Evolutionary conservation across 2,888 invertebrate species (phyloP).

Genomic region (Cosmopolites sordidus): DNA sequence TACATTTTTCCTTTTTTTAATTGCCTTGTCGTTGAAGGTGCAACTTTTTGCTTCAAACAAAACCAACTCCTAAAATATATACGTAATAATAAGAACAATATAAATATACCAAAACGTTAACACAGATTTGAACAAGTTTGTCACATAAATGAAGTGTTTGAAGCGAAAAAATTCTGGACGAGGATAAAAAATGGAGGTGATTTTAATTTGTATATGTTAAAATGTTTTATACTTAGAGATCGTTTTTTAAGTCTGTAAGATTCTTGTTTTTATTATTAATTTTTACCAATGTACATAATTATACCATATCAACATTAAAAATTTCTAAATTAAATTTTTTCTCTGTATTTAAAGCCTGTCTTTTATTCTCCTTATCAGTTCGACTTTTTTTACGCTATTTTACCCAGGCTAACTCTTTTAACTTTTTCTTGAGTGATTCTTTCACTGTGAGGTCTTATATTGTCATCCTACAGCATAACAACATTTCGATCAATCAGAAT

Average conservation of each 20-base stretch:
- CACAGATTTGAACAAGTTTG: no score
- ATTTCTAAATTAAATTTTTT: constrained; percentile 69
- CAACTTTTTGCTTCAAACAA: neutral
- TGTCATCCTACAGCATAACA: no score
- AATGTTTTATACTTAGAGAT: constrained; percentile 22
- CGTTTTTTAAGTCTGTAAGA: constrained; percentile 49
- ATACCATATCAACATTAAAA: constrained; percentile 73
- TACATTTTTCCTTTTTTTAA: constrained; percentile 25
- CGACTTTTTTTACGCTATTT: no score
- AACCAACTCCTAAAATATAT: no score
- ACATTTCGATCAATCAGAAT: no score
- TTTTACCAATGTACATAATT: constrained; percentile 55
- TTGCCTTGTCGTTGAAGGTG: neutral
- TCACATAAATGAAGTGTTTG: no score
- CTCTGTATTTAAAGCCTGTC: constrained; percentile 50
- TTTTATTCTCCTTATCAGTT: no score
- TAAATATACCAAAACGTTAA: no score
- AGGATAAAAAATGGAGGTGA: neutral
- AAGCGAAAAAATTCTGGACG: neutral
- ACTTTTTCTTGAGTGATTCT: no score
- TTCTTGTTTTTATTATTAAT: constrained; percentile 39
- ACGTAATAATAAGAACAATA: no score
- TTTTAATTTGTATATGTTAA: constrained; percentile 4
- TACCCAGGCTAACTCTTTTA: no score
- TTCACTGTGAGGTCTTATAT: no score